Base-by-base conservation (phyloP, 2,797 vertebrate genomes). In the Sebastes steindachneri region DNA sequence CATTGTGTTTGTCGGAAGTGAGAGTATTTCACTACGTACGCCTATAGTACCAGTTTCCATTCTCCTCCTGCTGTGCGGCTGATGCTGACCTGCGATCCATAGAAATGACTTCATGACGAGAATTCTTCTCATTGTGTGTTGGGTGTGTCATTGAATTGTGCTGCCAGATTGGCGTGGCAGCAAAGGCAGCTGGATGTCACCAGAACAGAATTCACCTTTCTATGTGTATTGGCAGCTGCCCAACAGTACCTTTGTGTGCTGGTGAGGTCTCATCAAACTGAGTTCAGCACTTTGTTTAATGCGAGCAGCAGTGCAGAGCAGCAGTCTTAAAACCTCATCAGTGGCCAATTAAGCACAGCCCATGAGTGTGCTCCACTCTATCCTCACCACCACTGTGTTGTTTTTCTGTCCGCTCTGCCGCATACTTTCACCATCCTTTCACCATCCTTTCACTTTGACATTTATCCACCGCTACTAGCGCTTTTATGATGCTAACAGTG, bases 91-190 rank as follows among this genome's bases (percentile, higher is more conserved):
- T 62, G 64, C 2, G 35, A 88, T 77, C 83, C 77, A 77, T 75
- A 78, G 64, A 83, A 80, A 79, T 80, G 9, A 87, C 83, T 86
- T 82, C 76, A 84, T 87, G 72, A 82, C 63, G 85, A 57, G 75
- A 91, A 89, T 90, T 87, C 77, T 55, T 92, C 54, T 79, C 82
- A 82, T 92, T 90, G 89, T 88, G 57, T 77, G 51, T 41, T 51
- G 58, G 26, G 33, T 23, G 60, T 75, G 79, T 80, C 68, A 78
- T 80, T 81, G 57, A 76, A 68, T 58, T 79, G 73, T 75, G 26
- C 68, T 79, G 75, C 73, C 67, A 65, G 59, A 79, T 53, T 76
- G 78, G 59, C 59, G 33, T 57, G 74, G 80, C 84, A 81, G 82
- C 86, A 69, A 84, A 84, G 82, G 58, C 71, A 67, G 41, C 19